Percentiles rank a stretch among this genome's conserved stretches.
phyloP scores from a whole-genome alignment of 2,888 invertebrate genomes.

The Scaptomyza polygonia region DNA sequence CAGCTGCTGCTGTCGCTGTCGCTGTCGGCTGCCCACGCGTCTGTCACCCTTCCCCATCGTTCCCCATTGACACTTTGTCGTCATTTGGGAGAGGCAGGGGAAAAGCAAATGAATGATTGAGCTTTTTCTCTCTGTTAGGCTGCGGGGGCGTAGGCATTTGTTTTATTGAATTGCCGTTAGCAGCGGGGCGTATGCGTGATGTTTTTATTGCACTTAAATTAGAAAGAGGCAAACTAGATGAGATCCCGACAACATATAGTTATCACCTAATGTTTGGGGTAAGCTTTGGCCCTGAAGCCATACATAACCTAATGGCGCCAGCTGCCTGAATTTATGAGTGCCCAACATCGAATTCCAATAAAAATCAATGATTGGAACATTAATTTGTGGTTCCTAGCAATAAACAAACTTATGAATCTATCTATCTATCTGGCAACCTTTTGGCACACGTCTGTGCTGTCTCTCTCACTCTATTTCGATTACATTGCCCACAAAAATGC shows the following conservation, averaged over 20 bases:
- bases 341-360: slow-evolving; percentile 40
- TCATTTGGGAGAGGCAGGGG: neutral
- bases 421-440: slow-evolving; percentile 15
- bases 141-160: slow-evolving; percentile 39
- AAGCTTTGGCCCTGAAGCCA: slow-evolving; percentile 24
- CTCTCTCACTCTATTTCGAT: neutral
- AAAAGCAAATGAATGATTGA: slow-evolving; percentile 50
- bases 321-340: slow-evolving; percentile 53
- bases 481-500: slow-evolving; percentile 7
- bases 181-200: slow-evolving; percentile 75
- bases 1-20: slow-evolving; percentile 58
- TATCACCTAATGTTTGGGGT: slow-evolving; percentile 1
- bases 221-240: slow-evolving; percentile 38
- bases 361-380: slow-evolving; percentile 31
- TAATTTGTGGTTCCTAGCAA: slow-evolving; percentile 17
- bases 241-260: neutral
- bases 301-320: slow-evolving; percentile 32
- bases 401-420: neutral
- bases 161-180: slow-evolving; percentile 64
- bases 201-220: slow-evolving; percentile 77
- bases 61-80: slow-evolving; percentile 44
- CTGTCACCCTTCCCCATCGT: neutral
- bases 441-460: slow-evolving; percentile 5
- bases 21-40: slow-evolving; percentile 43
- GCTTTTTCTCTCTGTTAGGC: slow-evolving; percentile 30